These are phyloP conservation scores for Homalodisca vitripennis DNA, from an alignment of 1,140 invertebrate species.

Conservation along the genomic window DNA sequence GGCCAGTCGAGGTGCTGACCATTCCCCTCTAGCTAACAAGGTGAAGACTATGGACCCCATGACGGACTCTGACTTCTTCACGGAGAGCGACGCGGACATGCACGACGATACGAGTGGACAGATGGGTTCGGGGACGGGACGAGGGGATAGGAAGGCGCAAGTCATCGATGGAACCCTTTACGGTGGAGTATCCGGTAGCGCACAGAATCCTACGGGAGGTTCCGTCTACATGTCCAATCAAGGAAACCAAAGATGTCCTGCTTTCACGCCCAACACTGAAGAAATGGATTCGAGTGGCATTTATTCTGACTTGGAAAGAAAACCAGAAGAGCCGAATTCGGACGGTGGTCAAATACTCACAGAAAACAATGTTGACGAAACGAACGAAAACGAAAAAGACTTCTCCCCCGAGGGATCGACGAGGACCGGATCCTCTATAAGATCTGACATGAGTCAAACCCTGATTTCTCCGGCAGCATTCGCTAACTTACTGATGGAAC, in stretches of 20 bases:
- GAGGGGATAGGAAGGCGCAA: conserved; percentile 68
- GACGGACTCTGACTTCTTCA: conserved; percentile 88
- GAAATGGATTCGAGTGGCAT: conserved; percentile 85
- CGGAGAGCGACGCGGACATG: conserved; percentile 79
- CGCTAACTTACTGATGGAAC: conserved; percentile 35
- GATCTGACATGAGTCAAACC: conserved; percentile 46
- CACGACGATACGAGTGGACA: conserved; percentile 62
- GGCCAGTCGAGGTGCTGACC: conserved; percentile 54
- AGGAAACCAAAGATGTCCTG: conserved; percentile 48
- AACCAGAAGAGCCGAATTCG: conserved; percentile 41
- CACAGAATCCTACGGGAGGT: background rate
- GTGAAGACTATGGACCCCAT: conserved; percentile 61
- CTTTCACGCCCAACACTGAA: conserved; percentile 55
- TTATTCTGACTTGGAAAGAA: conserved; percentile 76
- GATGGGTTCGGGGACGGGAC: conserved; percentile 39
- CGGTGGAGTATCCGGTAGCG: conserved; percentile 50
- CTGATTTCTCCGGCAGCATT: conserved; percentile 40
- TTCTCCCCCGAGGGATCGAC: conserved; percentile 37
- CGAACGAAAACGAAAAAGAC: conserved; percentile 28
- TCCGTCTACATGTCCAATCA: conserved; percentile 21
- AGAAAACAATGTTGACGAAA: conserved; percentile 41
- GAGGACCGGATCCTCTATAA: conserved; percentile 39
- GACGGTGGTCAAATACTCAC: conserved; percentile 37
- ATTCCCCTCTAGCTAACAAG: conserved; percentile 38
- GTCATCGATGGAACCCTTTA: conserved; percentile 83